A percentile compares a stretch with the other conserved stretches of the same genome.
Conservation (phyloP, 1,140 invertebrate species). For the Psilanteris sp. region DNA sequence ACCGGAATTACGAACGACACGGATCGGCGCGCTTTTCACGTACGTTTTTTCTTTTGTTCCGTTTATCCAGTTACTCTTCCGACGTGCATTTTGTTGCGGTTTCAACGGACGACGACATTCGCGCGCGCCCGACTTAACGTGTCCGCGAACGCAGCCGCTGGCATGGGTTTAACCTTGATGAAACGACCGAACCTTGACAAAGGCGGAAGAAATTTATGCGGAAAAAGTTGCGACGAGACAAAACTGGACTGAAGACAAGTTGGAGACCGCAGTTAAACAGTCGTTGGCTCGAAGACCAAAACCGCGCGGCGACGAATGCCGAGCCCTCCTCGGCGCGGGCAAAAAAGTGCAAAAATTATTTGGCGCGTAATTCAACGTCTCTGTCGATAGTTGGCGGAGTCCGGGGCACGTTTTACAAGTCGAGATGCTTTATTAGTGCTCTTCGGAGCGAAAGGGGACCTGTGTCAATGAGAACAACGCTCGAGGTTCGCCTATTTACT, state of each 20-base stretch:
- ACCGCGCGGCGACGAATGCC: constrained; percentile 8
- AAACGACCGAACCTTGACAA: too few species aligned
- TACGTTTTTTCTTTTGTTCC: too few species aligned
- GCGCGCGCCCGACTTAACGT: too few species aligned
- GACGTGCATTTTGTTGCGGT: too few species aligned
- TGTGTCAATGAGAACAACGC: constrained; percentile 72
- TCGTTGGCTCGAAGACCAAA: constrained; percentile 25
- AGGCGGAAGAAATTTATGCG: too few species aligned
- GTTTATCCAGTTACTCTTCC: too few species aligned
- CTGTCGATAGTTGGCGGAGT: constrained; percentile 48
- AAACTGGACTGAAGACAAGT: constrained; percentile 26
- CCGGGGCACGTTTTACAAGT: constrained; percentile 54
- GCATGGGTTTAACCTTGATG: too few species aligned
- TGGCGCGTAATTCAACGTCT: constrained; percentile 42
- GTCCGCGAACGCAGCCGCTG: too few species aligned
- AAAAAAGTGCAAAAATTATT: constrained; percentile 57
- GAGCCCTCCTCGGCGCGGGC: not conserved
- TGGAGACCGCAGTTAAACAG: not conserved
- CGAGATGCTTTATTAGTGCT: constrained; percentile 73
- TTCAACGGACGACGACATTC: too few species aligned
- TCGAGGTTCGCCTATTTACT: constrained; percentile 72
- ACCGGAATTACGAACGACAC: too few species aligned
- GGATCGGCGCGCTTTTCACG: too few species aligned
- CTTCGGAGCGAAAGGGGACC: constrained; percentile 62
- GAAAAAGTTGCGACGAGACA: not conserved